These are phyloP conservation scores for Ophiodon elongatus DNA, from an alignment of 2,113 vertebrate genomes.

Conservation along the genomic window DNA sequence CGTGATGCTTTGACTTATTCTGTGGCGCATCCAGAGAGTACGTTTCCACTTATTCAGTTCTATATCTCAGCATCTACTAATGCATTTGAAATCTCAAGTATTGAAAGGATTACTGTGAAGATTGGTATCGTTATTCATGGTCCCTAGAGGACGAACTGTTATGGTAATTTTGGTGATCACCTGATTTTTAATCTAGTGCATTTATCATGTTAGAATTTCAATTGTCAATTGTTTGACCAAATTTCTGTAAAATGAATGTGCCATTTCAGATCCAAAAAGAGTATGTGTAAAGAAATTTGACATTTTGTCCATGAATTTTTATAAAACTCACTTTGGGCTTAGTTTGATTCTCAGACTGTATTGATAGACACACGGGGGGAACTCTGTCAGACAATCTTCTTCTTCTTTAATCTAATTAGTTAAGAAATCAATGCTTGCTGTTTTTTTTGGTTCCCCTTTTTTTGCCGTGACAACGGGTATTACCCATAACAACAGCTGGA, in stretches of 20 bases:
- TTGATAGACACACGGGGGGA: no score
- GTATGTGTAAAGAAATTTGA: no score
- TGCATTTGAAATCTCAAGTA: neutral
- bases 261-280: no score
- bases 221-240: no score
- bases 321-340: no score
- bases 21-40: no score
- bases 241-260: no score
- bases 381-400: neutral
- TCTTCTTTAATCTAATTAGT: slow-evolving; percentile 36
- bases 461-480: slow-evolving; percentile 57
- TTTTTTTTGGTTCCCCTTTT: no score
- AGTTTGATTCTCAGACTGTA: no score
- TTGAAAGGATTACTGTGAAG: neutral
- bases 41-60: no score
- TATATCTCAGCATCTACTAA: neutral
- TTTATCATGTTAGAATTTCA: no score
- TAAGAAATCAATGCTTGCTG: neutral
- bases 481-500: slow-evolving; percentile 57
- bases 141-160: neutral
- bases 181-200: neutral
- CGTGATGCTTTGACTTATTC: neutral
- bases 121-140: neutral
- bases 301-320: no score
- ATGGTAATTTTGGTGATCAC: neutral